A percentile compares a stretch with the other conserved stretches of the same genome.
These are phyloP conservation scores for Iselma pallidipennis DNA, from an alignment of 2,888 invertebrate genomes.

Conservation along the genomic window DNA sequence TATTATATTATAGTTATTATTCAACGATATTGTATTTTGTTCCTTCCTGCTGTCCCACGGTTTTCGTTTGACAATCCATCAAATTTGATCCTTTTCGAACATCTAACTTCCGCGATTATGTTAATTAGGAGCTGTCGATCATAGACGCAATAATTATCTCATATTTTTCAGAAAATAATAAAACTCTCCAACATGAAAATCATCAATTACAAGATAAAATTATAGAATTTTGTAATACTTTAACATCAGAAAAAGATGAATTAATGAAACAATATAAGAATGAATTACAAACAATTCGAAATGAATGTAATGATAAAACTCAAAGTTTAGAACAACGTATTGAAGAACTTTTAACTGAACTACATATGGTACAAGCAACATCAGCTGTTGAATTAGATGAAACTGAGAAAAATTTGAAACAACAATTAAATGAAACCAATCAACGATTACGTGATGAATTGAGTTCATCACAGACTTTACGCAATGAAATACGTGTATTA, in stretches of 20 bases:
- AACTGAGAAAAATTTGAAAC: constrained; percentile 20
- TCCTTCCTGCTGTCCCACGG: no score
- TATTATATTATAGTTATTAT: no score
- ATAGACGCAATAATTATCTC: not conserved
- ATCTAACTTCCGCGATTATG: no score
- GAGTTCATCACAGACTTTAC: not conserved
- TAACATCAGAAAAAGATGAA: not conserved
- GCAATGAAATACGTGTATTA: not conserved
- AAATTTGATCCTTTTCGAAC: no score
- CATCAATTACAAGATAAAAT: constrained; percentile 7
- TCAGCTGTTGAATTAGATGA: constrained; percentile 27
- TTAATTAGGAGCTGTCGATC: no score
- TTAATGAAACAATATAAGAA: not conserved
- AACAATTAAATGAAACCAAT: constrained; percentile 22
- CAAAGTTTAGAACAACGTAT: constrained; percentile 1
- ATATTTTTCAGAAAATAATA: not conserved
- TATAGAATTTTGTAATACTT: not conserved
- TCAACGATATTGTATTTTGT: no score
- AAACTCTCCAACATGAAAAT: not conserved
- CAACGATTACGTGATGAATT: constrained; percentile 7
- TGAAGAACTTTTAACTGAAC: constrained; percentile 20
- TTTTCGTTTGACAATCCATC: no score
- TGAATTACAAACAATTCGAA: constrained; percentile 1
- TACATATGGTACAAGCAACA: constrained; percentile 23
- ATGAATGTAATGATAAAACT: not conserved